Evolutionary conservation across 2,113 vertebrate genomes (phyloP), one percentile per base, ranked within the genome.

Genomic region (Clarias gariepinus): DNA sequence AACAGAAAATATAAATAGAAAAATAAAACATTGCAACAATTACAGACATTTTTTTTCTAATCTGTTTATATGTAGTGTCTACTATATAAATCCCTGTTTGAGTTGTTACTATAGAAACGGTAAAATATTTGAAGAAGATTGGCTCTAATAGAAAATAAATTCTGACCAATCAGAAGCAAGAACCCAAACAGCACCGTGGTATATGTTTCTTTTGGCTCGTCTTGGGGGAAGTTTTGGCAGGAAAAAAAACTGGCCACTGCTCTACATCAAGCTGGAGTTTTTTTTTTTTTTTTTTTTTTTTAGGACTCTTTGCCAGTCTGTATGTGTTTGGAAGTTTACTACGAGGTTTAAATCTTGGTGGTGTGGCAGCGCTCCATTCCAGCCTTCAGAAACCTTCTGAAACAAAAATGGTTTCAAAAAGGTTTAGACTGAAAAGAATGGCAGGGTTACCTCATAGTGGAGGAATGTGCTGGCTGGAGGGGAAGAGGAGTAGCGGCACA

Each of bases 131-230:
- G 28, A 36, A 33, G 7, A 28, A 78, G 55, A 79, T 8, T 28
- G 41, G 47, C 47, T 28, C 13, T 57, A 55, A 47, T 0, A 25
- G 41, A n/a, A 58, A 80, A 80, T 36, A 30, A 60, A 60, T 58
- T 80, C 18, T 60, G 30, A 80, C 55, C 78, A 80, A 80, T 60
- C 55, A 23, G 57, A 23, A 80, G 60, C 18, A 21, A 36, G 78
- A 18, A 60, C 36, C 21, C 10, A 10, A 23, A 60, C 55, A 60
- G 28, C 18, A 13, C 55, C 0, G 78, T 21, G n/a, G 55, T 13
- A 11, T 80, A 33, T 86, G 77, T 89, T 89, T 91, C 63, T 68
- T 90, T 91, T 88, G 64, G 79, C 92, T 88, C 85, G 87, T 33
- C 83, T 85, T 55, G 71, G 89, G 66, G 64, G 68, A 89, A 82